phyloP scores from a whole-genome alignment of 2,888 invertebrate species.

The Callosobruchus maculatus region DNA sequence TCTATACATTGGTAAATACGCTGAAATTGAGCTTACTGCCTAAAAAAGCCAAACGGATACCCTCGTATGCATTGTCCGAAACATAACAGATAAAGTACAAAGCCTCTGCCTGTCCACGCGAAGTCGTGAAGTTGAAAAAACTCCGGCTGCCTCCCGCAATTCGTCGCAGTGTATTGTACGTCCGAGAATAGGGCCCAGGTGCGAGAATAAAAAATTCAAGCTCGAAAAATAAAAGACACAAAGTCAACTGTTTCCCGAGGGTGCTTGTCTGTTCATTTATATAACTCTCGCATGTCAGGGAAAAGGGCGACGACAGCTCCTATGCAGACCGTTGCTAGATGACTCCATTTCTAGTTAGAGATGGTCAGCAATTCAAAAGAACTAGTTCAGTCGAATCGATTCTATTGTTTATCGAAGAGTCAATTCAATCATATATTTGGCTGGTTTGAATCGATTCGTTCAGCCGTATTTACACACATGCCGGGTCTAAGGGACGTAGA shows the following conservation, averaged over 20 bases:
- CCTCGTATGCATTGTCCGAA: not conserved
- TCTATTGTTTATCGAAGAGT: no score
- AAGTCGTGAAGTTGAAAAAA: not conserved
- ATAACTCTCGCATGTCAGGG: not conserved
- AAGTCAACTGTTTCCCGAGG: not conserved
- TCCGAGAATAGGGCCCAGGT: not conserved
- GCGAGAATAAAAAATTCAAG: not conserved
- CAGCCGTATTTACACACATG: no score
- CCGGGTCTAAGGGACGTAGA: no score
- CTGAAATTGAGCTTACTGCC: no score
- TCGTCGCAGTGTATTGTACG: not conserved
- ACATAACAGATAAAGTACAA: not conserved
- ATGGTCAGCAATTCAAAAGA: no score
- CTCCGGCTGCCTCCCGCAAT: not conserved
- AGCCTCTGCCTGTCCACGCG: not conserved
- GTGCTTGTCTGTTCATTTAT: not conserved
- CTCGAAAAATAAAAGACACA: not conserved
- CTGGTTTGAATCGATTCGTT: no score
- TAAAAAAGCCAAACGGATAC: no score
- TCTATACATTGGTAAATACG: no score
- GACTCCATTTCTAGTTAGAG: no score
- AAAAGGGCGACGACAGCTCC: not conserved
- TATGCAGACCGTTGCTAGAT: not conserved
- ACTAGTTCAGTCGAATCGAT: no score
- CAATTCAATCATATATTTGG: no score